Percentiles rank a stretch among this genome's conserved stretches.
These are phyloP conservation scores for Nothocercus nigrocapillus DNA, from an alignment of 2,113 vertebrate genomes.

Conservation along the genomic window DNA sequence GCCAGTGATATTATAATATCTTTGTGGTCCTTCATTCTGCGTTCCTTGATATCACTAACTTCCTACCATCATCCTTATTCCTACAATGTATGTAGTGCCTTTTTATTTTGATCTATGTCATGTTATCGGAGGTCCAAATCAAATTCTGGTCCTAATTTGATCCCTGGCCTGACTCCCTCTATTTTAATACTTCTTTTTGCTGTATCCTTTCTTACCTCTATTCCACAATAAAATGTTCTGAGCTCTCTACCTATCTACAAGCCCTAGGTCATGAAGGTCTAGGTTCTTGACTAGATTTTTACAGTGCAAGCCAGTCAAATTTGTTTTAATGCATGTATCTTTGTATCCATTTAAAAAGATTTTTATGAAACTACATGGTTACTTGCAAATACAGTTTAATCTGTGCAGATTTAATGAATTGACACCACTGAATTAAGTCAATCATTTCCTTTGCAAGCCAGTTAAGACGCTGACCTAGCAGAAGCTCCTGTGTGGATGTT, in stretches of 20 bases:
- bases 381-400: neutral
- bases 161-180: neutral
- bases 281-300: neutral
- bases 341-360: neutral
- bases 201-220: neutral
- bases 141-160: neutral
- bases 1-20: neutral
- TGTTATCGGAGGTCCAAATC: neutral
- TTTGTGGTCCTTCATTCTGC: neutral
- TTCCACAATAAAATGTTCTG: neutral
- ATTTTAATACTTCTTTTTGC: neutral
- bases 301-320: neutral
- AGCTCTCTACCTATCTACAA: neutral
- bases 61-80: neutral
- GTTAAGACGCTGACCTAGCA: neutral
- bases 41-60: neutral
- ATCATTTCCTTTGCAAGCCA: neutral
- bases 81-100: neutral
- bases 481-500: neutral
- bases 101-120: neutral
- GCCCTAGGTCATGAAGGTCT: neutral
- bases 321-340: neutral
- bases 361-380: neutral
- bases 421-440: neutral
- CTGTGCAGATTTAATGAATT: neutral